Conservation (phyloP, 1,140 invertebrate species). For the Pteromalus puparum region DNA sequence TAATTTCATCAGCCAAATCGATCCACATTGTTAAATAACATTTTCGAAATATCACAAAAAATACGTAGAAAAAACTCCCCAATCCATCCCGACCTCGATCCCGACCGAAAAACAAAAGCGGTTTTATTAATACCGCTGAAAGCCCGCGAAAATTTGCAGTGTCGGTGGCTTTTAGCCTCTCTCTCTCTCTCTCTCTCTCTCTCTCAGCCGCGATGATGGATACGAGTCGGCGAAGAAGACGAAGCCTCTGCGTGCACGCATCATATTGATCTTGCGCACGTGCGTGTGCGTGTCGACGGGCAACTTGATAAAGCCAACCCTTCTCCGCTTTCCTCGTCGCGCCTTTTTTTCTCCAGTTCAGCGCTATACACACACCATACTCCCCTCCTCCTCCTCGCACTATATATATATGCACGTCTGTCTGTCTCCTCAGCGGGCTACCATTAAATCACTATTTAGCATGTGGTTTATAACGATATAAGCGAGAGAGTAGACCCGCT, state of each 20-base stretch:
- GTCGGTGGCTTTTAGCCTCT: slow-evolving; percentile 9
- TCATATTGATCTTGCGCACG: slow-evolving; percentile 61
- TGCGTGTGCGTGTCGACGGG: slow-evolving; percentile 59
- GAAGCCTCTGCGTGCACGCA: slow-evolving; percentile 59
- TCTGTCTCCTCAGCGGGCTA: slow-evolving; percentile 35
- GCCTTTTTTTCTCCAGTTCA: slow-evolving; percentile 19
- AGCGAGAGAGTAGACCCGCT: background rate
- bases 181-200: background rate
- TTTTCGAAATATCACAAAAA: no score
- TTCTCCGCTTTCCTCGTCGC: slow-evolving; percentile 28
- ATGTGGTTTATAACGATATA: slow-evolving; percentile 34
- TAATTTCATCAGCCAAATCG: no score
- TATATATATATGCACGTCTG: background rate
- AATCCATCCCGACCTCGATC: no score
- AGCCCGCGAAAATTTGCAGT: slow-evolving; percentile 27
- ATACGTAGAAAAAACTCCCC: no score
- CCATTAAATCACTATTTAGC: slow-evolving; percentile 50
- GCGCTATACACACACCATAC: background rate
- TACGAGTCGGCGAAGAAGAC: slow-evolving; percentile 53
- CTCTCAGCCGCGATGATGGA: slow-evolving; percentile 47
- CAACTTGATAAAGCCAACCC: slow-evolving; percentile 47
- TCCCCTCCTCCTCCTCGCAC: background rate
- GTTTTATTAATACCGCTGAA: no score
- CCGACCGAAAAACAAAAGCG: background rate
- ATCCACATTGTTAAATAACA: no score